Evolutionary conservation across 2,113 vertebrate species (phyloP).

Genomic region (Pelodiscus sinensis): DNA sequence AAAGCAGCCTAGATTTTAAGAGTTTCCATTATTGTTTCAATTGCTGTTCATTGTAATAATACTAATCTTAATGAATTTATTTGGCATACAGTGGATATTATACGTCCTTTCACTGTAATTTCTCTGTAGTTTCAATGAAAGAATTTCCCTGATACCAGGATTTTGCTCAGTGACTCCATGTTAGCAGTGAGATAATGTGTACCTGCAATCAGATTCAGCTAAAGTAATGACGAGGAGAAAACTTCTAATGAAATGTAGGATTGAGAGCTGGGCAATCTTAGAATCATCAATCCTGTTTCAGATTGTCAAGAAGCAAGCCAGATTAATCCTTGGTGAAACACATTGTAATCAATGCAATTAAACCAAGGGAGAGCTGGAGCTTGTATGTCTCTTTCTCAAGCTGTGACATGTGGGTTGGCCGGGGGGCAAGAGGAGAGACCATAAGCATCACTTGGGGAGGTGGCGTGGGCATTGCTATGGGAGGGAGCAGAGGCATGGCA

Average conservation of each 20-base stretch:
- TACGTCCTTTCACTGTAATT: background rate
- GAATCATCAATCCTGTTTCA: background rate
- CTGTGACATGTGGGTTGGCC: background rate
- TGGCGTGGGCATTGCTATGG: too few relatives aligned
- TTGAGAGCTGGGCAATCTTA: background rate
- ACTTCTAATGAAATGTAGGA: background rate
- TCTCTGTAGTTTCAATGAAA: background rate
- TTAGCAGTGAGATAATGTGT: background rate
- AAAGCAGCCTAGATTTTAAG: slow-evolving; percentile 24
- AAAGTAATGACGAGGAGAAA: background rate
- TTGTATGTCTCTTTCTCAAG: background rate
- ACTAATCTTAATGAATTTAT: slow-evolving; percentile 9
- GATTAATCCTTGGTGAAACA: background rate
- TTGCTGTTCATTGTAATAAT: slow-evolving; percentile 39
- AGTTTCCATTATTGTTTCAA: slow-evolving; percentile 43
- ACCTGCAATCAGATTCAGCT: background rate
- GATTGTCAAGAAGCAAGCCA: background rate
- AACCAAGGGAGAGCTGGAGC: background rate
- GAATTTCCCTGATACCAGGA: background rate
- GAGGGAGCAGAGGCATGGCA: too few relatives aligned
- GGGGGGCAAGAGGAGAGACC: too few relatives aligned
- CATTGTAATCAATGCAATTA: background rate
- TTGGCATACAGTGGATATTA: background rate
- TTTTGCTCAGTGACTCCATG: background rate
- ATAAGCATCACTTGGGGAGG: too few relatives aligned